These are phyloP conservation scores for Siphamia tubifer DNA, from an alignment of 2,113 vertebrate species.

Conservation along the genomic window DNA sequence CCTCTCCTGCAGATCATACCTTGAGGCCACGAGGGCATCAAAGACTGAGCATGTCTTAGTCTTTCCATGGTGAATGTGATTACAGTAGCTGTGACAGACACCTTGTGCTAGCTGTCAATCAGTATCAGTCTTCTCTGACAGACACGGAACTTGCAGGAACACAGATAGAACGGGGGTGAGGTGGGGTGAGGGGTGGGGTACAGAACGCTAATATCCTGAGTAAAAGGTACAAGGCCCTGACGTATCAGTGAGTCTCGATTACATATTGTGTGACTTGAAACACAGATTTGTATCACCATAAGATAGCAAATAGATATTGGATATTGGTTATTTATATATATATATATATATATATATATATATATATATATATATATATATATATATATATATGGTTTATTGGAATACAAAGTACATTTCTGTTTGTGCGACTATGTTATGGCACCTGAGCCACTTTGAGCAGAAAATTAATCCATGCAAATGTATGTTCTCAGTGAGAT, in stretches of 20 bases:
- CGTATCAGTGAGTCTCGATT: not conserved
- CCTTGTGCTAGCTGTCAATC: constrained; percentile 73
- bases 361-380: no score
- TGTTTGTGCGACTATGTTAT: no score
- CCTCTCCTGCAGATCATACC: constrained; percentile 8
- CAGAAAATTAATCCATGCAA: no score
- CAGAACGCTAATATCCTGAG: constrained; percentile 12
- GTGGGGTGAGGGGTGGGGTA: constrained; percentile 20
- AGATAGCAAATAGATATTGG: not conserved
- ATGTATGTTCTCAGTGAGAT: no score
- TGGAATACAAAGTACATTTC: no score
- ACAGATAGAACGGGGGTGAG: constrained; percentile 29
- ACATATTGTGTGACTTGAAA: not conserved
- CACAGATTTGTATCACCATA: constrained; percentile 17
- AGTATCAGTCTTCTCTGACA: constrained; percentile 52
- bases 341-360: no score
- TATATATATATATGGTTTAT: no score
- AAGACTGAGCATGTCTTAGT: constrained; percentile 22
- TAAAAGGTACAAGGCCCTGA: constrained; percentile 19
- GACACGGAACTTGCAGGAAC: constrained; percentile 32
- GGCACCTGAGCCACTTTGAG: no score
- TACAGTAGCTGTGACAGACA: constrained; percentile 58
- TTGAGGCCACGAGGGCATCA: constrained; percentile 35
- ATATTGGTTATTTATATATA: no score
- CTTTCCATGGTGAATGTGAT: constrained; percentile 47